These are phyloP conservation scores for Triplophysa siluroides DNA, from an alignment of 2,113 vertebrate genomes.

Conservation along the genomic window DNA sequence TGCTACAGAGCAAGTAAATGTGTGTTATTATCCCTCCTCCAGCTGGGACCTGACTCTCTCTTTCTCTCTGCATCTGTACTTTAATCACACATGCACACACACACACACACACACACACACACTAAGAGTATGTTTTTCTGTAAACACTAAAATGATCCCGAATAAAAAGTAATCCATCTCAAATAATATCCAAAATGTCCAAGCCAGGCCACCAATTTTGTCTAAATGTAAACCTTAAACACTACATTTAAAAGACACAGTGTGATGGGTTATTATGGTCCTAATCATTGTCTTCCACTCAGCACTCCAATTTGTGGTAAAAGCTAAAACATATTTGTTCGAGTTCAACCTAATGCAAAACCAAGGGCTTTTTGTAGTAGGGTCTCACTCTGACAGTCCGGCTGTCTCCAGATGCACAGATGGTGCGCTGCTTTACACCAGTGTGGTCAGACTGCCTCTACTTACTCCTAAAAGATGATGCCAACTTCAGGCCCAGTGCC, in stretches of 20 bases:
- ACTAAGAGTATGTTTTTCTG: neutral
- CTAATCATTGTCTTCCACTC: neutral
- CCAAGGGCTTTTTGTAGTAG: neutral
- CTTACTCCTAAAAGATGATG: constrained; percentile 18
- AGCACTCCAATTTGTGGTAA: neutral
- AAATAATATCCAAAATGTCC: neutral
- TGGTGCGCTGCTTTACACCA: constrained; percentile 25
- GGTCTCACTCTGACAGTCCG: neutral
- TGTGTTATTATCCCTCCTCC: constrained; percentile 30
- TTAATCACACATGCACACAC: neutral
- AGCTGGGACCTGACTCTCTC: constrained; percentile 31
- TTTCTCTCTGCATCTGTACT: neutral
- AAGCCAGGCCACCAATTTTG: neutral
- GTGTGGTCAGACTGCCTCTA: neutral
- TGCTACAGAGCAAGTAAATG: constrained; percentile 38
- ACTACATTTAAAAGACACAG: neutral
- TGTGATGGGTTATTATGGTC: neutral
- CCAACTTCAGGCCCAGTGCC: constrained; percentile 3
- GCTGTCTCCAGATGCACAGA: constrained; percentile 22
- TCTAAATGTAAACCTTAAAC: neutral
- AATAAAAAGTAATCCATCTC: neutral
- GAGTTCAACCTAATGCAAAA: neutral
- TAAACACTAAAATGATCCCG: neutral
- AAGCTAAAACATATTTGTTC: neutral
- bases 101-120: neutral